These are phyloP conservation scores for Falco punctatus DNA, from an alignment of 2,113 vertebrate species.

Conservation along the genomic window DNA sequence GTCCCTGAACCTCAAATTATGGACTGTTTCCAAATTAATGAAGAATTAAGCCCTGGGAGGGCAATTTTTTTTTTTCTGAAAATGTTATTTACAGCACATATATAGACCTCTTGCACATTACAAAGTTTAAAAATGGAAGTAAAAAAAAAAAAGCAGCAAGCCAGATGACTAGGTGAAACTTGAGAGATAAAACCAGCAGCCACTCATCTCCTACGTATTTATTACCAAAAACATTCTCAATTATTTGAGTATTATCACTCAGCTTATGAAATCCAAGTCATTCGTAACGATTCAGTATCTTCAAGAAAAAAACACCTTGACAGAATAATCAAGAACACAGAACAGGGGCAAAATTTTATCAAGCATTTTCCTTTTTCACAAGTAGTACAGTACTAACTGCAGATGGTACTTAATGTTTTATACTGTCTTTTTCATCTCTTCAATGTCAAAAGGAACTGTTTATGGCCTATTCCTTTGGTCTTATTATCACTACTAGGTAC, in stretches of 20 bases:
- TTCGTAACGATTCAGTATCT: background rate
- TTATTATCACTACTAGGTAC: background rate
- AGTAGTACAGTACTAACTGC: background rate
- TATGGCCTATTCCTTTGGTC: background rate
- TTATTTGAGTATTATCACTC: background rate
- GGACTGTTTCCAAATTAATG: background rate
- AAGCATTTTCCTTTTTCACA: rapidly evolving
- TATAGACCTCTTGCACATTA: rapidly evolving
- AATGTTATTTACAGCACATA: background rate
- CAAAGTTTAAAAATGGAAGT: background rate
- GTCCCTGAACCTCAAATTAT: background rate
- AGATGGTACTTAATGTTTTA: background rate
- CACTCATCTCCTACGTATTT: background rate
- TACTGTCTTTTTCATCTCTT: background rate
- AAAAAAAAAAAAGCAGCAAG: background rate
- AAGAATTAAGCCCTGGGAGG: background rate
- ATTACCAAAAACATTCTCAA: background rate
- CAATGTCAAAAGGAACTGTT: background rate
- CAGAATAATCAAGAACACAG: background rate
- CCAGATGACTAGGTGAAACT: background rate
- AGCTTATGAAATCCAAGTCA: background rate
- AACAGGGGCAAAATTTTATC: background rate
- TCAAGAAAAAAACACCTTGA: background rate
- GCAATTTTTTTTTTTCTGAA: background rate
- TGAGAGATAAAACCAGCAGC: background rate